A percentile compares a stretch with the other conserved stretches of the same genome.
Conservation (phyloP, 2,888 invertebrate species). For the Bugulina stolonifera region DNA sequence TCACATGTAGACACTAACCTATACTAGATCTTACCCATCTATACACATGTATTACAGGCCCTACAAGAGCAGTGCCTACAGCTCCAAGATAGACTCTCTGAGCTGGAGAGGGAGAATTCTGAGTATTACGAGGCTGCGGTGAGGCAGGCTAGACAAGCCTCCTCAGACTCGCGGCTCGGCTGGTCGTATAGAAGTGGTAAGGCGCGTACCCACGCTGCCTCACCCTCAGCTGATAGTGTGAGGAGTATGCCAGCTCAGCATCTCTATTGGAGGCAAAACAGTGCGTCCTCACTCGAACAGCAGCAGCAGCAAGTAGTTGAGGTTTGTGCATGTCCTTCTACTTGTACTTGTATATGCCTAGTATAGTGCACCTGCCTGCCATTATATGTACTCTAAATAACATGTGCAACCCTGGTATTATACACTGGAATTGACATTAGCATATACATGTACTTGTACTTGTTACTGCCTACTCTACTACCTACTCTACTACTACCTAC, state of each 20-base stretch:
- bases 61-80: constrained; percentile 71
- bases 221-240: constrained; percentile 26
- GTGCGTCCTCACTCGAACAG: background rate
- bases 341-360: no score
- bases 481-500: background rate
- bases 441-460: no score
- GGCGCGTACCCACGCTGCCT: constrained; percentile 22
- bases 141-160: constrained; percentile 52
- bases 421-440: no score
- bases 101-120: constrained; percentile 70
- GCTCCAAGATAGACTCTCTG: constrained; percentile 68
- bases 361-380: no score
- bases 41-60: no score
- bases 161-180: constrained; percentile 22
- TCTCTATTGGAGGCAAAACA: constrained; percentile 20
- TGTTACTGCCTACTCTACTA: background rate
- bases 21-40: no score
- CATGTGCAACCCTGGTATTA: no score
- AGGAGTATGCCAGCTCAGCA: constrained; percentile 26
- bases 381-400: no score
- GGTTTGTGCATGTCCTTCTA: no score
- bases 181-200: background rate
- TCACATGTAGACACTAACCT: no score
- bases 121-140: constrained; percentile 21
- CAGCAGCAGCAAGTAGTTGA: background rate